Conservation (phyloP, 2,888 invertebrate species). For the Archaeoteleia sp. region DNA sequence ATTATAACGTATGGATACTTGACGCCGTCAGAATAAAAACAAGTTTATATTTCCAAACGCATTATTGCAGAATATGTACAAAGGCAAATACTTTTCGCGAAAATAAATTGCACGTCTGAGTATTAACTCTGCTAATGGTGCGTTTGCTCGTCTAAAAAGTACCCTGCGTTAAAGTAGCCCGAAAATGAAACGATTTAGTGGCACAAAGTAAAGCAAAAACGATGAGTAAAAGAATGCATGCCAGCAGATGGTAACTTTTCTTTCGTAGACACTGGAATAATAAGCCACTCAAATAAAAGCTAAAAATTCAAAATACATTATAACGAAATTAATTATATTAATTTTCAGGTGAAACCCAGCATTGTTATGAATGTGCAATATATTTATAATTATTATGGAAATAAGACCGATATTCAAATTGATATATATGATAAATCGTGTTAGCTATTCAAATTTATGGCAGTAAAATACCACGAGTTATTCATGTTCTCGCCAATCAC, state of each 20-base stretch:
- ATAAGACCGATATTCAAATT: slow-evolving; percentile 18
- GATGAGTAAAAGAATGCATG: slow-evolving; percentile 16
- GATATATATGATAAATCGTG: too few relatives aligned
- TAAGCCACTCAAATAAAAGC: too few relatives aligned
- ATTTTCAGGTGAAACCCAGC: too few relatives aligned
- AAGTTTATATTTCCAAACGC: slow-evolving; percentile 6
- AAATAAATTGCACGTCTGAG: slow-evolving; percentile 30
- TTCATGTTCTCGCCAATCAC: slow-evolving; percentile 8
- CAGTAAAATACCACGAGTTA: slow-evolving; percentile 20
- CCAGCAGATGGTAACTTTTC: slow-evolving; percentile 12
- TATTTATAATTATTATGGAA: background rate
- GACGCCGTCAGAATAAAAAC: slow-evolving; percentile 12
- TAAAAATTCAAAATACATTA: too few relatives aligned
- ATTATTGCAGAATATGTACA: slow-evolving; percentile 18
- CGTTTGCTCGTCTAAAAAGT: slow-evolving; percentile 21
- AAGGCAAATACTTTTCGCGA: slow-evolving; percentile 23
- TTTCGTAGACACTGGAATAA: slow-evolving; percentile 8
- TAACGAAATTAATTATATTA: background rate
- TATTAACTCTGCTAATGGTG: slow-evolving; percentile 28
- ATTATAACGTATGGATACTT: slow-evolving; percentile 7
- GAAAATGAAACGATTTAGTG: slow-evolving; percentile 36
- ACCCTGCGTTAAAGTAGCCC: slow-evolving; percentile 17
- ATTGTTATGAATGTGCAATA: too few relatives aligned
- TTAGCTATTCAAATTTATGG: slow-evolving; percentile 24
- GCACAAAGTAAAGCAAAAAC: slow-evolving; percentile 24